phyloP scores from a whole-genome alignment of 2,797 vertebrate species.

The Gymnocypris eckloni region DNA sequence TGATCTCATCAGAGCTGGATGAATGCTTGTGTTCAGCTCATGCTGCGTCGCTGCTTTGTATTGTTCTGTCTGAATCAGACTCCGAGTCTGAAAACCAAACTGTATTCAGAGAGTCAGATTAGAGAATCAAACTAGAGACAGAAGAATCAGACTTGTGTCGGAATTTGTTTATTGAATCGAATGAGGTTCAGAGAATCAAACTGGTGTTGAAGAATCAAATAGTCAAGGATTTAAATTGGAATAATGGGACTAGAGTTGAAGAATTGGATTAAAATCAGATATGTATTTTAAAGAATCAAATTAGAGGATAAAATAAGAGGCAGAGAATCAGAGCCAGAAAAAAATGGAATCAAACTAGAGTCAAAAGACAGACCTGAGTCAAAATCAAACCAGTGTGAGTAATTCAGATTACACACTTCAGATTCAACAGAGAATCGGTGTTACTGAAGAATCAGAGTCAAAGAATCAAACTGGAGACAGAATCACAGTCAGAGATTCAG shows the following conservation, averaged over 20 bases:
- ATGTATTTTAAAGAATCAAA: not conserved
- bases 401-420: not conserved
- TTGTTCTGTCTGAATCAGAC: not conserved
- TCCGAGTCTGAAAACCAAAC: not conserved
- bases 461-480: too few relatives aligned
- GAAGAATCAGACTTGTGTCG: not conserved
- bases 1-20: not conserved
- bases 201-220: not conserved
- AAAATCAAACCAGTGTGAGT: too few relatives aligned
- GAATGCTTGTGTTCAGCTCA: not conserved
- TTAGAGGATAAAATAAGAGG: not conserved
- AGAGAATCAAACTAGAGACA: not conserved
- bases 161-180: not conserved
- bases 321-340: not conserved
- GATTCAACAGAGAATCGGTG: not conserved
- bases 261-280: not conserved
- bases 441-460: not conserved
- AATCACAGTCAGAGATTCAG: not conserved
- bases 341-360: not conserved
- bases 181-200: not conserved
- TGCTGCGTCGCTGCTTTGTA: not conserved
- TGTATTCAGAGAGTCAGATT: too few relatives aligned
- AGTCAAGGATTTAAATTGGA: not conserved
- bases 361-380: not conserved
- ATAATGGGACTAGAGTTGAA: not conserved